Evolutionary conservation across 2,888 invertebrate genomes (phyloP).

Genomic region (Pandemis corylana): DNA sequence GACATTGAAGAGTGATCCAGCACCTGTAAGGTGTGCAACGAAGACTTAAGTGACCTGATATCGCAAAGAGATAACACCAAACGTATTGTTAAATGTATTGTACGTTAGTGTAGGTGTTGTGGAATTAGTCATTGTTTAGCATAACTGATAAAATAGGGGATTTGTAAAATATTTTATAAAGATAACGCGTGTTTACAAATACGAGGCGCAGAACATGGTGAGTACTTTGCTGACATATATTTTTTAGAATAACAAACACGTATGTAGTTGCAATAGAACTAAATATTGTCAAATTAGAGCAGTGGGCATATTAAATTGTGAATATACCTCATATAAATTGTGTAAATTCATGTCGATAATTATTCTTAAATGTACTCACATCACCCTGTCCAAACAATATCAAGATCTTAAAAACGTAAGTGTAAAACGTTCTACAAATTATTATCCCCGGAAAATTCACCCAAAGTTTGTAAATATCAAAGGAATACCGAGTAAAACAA

Average conservation of each 20-base stretch:
- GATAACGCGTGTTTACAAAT: constrained; percentile 32
- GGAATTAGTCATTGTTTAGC: constrained; percentile 32
- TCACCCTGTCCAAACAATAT: no score
- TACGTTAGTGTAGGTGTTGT: constrained; percentile 34
- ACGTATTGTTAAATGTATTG: constrained; percentile 26
- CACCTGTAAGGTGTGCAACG: constrained; percentile 19
- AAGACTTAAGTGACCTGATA: constrained; percentile 39
- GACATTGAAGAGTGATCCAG: constrained; percentile 48
- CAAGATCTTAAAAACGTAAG: background rate
- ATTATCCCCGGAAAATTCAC: background rate
- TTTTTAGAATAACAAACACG: background rate
- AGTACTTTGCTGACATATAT: constrained; percentile 14
- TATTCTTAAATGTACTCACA: background rate
- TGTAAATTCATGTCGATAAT: background rate
- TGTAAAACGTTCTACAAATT: constrained; percentile 14
- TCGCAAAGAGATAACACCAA: constrained; percentile 42
- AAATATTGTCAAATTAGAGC: background rate
- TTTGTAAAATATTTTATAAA: constrained; percentile 2
- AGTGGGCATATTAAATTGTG: background rate
- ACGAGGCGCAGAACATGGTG: constrained; percentile 30
- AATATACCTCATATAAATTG: background rate
- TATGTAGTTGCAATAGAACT: background rate
- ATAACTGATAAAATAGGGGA: constrained; percentile 18
- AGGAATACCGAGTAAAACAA: constrained; percentile 1
- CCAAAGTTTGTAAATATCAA: background rate